Evolutionary conservation across 2,888 invertebrate species (phyloP).

Genomic region (Carpatolechia fugitivella): DNA sequence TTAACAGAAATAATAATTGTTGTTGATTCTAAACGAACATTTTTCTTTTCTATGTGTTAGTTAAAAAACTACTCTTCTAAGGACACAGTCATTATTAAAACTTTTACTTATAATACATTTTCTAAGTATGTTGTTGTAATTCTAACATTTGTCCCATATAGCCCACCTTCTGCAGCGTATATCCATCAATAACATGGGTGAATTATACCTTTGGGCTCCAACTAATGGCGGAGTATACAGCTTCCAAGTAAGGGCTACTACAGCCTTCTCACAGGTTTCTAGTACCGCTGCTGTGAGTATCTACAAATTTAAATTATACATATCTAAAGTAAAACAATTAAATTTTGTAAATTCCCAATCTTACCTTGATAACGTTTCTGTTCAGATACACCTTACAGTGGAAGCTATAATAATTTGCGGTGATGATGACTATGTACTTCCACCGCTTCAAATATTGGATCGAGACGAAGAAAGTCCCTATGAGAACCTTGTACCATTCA

Average conservation of each 20-base stretch:
- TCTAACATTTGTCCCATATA: constrained; percentile 28
- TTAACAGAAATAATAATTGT: too few species aligned
- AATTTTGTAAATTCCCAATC: neutral
- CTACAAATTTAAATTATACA: neutral
- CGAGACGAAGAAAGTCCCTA: constrained; percentile 62
- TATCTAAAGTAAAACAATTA: neutral
- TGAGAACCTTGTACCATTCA: constrained; percentile 46
- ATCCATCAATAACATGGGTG: constrained; percentile 51
- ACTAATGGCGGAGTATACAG: constrained; percentile 48
- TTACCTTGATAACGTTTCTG: neutral
- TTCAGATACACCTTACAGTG: constrained; percentile 54
- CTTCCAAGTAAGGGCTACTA: constrained; percentile 56
- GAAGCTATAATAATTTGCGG: constrained; percentile 44
- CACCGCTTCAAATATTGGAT: constrained; percentile 60
- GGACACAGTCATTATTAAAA: too few species aligned
- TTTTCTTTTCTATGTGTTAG: too few species aligned
- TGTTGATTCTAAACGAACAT: too few species aligned
- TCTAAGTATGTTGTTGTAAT: too few species aligned
- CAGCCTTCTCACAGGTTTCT: constrained; percentile 41
- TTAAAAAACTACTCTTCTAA: too few species aligned
- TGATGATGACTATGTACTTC: constrained; percentile 37
- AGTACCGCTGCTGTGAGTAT: constrained; percentile 49
- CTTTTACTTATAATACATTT: too few species aligned
- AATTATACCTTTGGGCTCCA: constrained; percentile 52
- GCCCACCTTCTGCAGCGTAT: constrained; percentile 53